Evolutionary conservation across 2,113 vertebrate genomes (phyloP).

Genomic region (Cygnus atratus): DNA sequence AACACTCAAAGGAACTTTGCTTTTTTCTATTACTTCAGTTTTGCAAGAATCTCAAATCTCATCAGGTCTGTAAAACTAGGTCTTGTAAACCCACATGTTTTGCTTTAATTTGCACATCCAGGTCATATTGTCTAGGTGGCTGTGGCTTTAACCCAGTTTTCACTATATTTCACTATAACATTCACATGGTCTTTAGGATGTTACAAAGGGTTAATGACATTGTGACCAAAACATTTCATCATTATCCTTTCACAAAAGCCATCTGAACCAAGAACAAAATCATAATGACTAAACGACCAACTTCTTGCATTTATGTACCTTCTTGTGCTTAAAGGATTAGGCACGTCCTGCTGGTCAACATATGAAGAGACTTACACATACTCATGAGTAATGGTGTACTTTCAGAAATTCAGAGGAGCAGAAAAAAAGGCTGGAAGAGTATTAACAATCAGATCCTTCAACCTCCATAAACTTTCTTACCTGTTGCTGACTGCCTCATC

Average conservation of each 20-base stretch:
- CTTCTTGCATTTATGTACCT: not conserved
- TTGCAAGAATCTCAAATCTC: slow-evolving; percentile 6
- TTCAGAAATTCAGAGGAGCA: not conserved
- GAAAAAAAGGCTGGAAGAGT: not conserved
- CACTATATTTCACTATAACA: not conserved
- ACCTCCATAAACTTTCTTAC: slow-evolving; percentile 78
- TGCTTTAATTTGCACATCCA: slow-evolving; percentile 33
- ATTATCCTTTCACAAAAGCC: not conserved
- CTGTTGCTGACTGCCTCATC: slow-evolving; percentile 83
- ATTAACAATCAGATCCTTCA: not conserved
- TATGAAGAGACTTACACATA: not conserved
- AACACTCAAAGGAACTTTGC: not conserved
- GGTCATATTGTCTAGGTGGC: not conserved
- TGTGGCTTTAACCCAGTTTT: slow-evolving; percentile 14
- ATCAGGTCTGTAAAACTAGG: not conserved
- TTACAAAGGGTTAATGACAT: not conserved
- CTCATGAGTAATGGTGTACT: not conserved
- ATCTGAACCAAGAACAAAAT: not conserved
- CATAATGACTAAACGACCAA: not conserved
- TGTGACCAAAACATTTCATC: not conserved
- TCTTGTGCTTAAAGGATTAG: not conserved
- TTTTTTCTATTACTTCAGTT: not conserved
- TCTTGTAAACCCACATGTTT: slow-evolving; percentile 5
- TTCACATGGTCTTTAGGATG: not conserved
- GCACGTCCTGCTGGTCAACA: not conserved